phyloP scores from a whole-genome alignment of 1,140 invertebrate species.

The Laodelphax striatellus region DNA sequence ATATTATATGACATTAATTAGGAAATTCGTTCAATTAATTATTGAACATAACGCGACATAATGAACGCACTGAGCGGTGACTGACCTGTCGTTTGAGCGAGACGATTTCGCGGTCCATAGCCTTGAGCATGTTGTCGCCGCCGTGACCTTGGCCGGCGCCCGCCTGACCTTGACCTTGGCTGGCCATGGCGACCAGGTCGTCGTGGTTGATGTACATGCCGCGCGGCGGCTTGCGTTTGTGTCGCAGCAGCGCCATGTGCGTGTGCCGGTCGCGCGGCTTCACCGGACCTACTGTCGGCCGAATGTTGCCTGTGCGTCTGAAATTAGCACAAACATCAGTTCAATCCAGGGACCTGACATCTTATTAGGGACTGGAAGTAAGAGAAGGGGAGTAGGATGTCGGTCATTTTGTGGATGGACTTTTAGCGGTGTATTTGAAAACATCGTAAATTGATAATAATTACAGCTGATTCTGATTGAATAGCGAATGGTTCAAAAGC shows the following conservation, averaged over 20 bases:
- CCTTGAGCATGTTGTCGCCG: constrained; percentile 70
- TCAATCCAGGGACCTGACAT: no score
- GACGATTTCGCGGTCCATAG: constrained; percentile 86
- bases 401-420: no score
- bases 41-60: no score
- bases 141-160: constrained; percentile 63
- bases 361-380: no score
- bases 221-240: constrained; percentile 84
- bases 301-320: constrained; percentile 40
- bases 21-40: no score
- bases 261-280: constrained; percentile 30
- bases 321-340: background rate
- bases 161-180: constrained; percentile 38
- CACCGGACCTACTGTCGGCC: constrained; percentile 39
- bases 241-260: constrained; percentile 46
- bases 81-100: constrained; percentile 89
- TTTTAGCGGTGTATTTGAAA: no score
- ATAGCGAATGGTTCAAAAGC: no score
- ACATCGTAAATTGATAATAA: no score
- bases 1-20: no score
- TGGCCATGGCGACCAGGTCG: constrained; percentile 77
- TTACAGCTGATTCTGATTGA: no score
- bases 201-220: constrained; percentile 97
- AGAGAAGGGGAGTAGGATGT: no score
- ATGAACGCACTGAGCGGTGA: constrained; percentile 21